Evolutionary conservation across 2,888 invertebrate genomes (phyloP).

Genomic region (Cryptosula pallasiana): DNA sequence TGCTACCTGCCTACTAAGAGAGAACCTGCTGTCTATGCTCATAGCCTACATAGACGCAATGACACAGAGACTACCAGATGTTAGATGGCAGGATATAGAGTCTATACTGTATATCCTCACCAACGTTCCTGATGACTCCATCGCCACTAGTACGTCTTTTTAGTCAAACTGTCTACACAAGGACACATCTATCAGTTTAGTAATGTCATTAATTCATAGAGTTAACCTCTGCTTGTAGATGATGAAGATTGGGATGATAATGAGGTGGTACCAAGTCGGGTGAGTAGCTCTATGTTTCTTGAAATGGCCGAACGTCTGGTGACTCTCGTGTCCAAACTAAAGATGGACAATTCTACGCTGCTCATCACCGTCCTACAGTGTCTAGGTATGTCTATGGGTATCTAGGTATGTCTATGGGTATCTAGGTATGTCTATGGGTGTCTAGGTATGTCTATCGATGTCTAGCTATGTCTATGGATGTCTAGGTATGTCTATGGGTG

Average conservation of each 20-base stretch:
- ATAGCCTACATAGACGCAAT: not conserved
- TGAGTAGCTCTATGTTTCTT: not conserved
- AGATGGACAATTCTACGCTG: not conserved
- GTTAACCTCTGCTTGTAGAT: not conserved
- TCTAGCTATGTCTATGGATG: too few species aligned
- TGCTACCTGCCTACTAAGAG: conserved; percentile 75
- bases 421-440: too few species aligned
- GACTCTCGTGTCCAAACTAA: not conserved
- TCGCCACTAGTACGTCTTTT: not conserved
- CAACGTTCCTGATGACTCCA: not conserved
- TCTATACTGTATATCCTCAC: not conserved
- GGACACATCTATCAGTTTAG: too few species aligned
- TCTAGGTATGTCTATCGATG: too few species aligned
- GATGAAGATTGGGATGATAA: conserved; percentile 11
- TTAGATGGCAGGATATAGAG: conserved; percentile 19
- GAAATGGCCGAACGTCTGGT: not conserved
- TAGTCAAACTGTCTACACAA: too few species aligned
- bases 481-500: too few species aligned
- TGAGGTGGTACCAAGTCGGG: not conserved
- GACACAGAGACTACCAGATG: not conserved
- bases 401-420: too few species aligned
- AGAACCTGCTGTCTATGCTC: conserved; percentile 58
- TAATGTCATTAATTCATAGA: too few species aligned
- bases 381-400: not conserved
- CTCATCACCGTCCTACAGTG: conserved; percentile 4